Evolutionary conservation across 2,113 vertebrate species (phyloP).

Genomic region (Pachypanchax playfairii): DNA sequence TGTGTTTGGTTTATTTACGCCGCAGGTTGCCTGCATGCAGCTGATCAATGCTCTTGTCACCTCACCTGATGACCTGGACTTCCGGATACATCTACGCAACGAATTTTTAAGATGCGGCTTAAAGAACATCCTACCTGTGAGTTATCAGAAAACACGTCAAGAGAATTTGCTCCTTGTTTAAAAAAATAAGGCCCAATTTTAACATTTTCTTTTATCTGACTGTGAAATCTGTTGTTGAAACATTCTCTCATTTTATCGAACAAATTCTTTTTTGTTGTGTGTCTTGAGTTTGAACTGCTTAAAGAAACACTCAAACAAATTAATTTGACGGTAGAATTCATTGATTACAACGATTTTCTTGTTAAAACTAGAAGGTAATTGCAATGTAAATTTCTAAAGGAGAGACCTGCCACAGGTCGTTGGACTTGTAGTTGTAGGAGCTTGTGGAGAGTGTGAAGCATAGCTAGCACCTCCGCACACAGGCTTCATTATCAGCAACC

Average conservation of each 20-base stretch:
- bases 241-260: no score
- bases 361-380: neutral
- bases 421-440: constrained; percentile 5
- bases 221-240: no score
- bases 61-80: constrained; percentile 95
- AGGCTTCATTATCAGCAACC: constrained; percentile 59
- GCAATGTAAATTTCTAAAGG: neutral
- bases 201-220: no score
- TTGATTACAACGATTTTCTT: neutral
- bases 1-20: constrained; percentile 33
- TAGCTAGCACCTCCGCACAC: constrained; percentile 34
- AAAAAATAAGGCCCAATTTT: neutral
- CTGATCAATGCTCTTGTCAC: constrained; percentile 97
- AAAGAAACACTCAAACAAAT: constrained; percentile 8
- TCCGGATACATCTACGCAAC: constrained; percentile 97
- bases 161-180: neutral
- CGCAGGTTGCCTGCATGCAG: constrained; percentile 96
- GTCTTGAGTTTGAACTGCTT: constrained; percentile 4
- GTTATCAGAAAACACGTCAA: constrained; percentile 50
- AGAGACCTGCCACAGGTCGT: constrained; percentile 3
- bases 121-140: constrained; percentile 93
- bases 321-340: neutral
- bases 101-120: constrained; percentile 95
- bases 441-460: constrained; percentile 18
- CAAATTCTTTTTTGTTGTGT: neutral